Evolutionary conservation across 2,888 invertebrate genomes (phyloP).

Genomic region (Pyrrhosoma nymphula): DNA sequence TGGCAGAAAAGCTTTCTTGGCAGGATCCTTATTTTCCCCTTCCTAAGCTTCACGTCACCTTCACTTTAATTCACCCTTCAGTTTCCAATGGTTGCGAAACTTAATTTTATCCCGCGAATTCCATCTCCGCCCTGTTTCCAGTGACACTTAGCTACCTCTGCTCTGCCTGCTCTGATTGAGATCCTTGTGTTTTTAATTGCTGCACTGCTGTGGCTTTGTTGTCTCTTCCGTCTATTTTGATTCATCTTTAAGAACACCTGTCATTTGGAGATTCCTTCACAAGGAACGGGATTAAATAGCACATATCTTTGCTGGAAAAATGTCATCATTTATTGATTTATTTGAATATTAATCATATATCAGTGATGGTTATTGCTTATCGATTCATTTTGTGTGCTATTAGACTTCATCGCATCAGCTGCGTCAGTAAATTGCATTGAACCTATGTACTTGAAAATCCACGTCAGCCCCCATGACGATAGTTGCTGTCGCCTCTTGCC

Average conservation of each 20-base stretch:
- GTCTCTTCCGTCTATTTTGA: background rate
- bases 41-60: background rate
- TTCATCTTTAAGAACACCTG: background rate
- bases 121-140: background rate
- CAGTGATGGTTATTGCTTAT: background rate
- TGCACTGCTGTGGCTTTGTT: background rate
- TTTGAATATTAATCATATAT: background rate
- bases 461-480: background rate
- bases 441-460: too few relatives aligned
- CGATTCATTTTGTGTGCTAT: background rate
- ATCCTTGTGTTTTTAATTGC: background rate
- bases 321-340: background rate
- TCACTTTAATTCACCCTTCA: background rate
- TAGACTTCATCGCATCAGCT: background rate
- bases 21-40: background rate
- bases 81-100: background rate
- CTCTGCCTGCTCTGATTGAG: background rate
- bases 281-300: too few relatives aligned
- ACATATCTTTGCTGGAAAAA: background rate
- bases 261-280: background rate
- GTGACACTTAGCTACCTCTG: background rate
- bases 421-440: background rate
- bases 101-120: background rate
- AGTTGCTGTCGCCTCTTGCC: background rate
- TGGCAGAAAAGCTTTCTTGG: constrained; percentile 11